A percentile compares a stretch with the other conserved stretches of the same genome.
These are phyloP conservation scores for Phrynocephalus guinanensis DNA, from an alignment of 2,797 vertebrate genomes.

Conservation along the genomic window DNA sequence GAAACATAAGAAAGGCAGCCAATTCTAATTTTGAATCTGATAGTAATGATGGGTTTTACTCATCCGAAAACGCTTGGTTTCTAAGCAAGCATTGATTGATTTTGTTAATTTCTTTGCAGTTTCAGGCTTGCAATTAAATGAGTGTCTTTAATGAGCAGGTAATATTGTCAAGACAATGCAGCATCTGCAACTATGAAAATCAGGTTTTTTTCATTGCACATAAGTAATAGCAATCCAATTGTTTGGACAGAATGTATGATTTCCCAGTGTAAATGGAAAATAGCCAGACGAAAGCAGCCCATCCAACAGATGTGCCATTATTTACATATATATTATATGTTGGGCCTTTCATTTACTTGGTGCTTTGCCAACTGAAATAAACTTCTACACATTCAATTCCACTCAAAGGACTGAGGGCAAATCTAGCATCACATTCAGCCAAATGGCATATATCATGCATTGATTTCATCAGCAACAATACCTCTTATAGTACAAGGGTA, in stretches of 20 bases:
- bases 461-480: background rate
- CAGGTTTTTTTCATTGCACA: background rate
- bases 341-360: background rate
- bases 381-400: conserved; percentile 2
- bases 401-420: background rate
- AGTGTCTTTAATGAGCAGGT: conserved; percentile 6
- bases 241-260: background rate
- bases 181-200: background rate
- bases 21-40: background rate
- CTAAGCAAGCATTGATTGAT: conserved; percentile 2
- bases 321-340: background rate
- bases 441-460: conserved; percentile 9
- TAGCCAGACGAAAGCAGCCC: background rate
- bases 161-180: background rate
- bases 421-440: background rate
- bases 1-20: background rate
- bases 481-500: background rate
- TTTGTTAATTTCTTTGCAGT: conserved; percentile 13
- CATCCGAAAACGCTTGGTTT: background rate
- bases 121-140: conserved; percentile 12
- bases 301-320: background rate
- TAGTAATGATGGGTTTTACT: background rate
- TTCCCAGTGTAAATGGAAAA: background rate
- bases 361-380: background rate
- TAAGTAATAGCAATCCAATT: background rate